Percentiles rank a stretch among this genome's conserved stretches.
Conservation (phyloP, 2,888 invertebrate species). For the Cremastinae sp. region DNA sequence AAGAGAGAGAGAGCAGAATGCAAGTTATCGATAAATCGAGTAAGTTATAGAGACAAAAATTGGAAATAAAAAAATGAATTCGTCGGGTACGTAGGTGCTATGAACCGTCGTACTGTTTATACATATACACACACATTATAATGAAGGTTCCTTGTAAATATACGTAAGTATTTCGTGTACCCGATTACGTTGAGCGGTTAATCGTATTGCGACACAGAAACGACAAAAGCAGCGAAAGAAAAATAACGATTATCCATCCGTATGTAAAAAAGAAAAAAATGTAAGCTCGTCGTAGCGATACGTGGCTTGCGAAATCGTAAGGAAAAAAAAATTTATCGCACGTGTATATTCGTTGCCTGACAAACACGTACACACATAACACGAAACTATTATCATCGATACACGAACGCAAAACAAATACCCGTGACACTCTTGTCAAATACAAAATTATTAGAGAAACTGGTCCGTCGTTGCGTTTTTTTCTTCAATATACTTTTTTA, state of each 20-base stretch:
- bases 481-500: slow-evolving; percentile 14
- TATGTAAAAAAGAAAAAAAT: slow-evolving; percentile 65
- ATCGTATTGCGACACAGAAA: slow-evolving; percentile 49
- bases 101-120: slow-evolving; percentile 66
- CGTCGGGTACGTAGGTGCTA: slow-evolving; percentile 61
- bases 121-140: slow-evolving; percentile 54
- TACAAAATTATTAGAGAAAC: slow-evolving; percentile 70
- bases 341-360: slow-evolving; percentile 75
- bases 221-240: slow-evolving; percentile 31
- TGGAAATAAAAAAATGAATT: slow-evolving; percentile 46
- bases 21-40: slow-evolving; percentile 59
- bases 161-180: slow-evolving; percentile 60
- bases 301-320: slow-evolving; percentile 67
- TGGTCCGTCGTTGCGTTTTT: slow-evolving; percentile 11
- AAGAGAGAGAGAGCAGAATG: background rate
- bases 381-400: slow-evolving; percentile 37
- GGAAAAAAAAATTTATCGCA: slow-evolving; percentile 66
- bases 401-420: slow-evolving; percentile 23
- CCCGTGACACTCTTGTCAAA: slow-evolving; percentile 69
- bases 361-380: slow-evolving; percentile 62
- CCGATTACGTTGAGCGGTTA: slow-evolving; percentile 53
- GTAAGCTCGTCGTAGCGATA: slow-evolving; percentile 67
- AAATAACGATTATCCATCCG: slow-evolving; percentile 65
- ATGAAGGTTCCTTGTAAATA: slow-evolving; percentile 70
- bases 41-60: slow-evolving; percentile 62